These are phyloP conservation scores for Ectemnius cavifrons DNA, from an alignment of 2,888 invertebrate species.

Conservation along the genomic window DNA sequence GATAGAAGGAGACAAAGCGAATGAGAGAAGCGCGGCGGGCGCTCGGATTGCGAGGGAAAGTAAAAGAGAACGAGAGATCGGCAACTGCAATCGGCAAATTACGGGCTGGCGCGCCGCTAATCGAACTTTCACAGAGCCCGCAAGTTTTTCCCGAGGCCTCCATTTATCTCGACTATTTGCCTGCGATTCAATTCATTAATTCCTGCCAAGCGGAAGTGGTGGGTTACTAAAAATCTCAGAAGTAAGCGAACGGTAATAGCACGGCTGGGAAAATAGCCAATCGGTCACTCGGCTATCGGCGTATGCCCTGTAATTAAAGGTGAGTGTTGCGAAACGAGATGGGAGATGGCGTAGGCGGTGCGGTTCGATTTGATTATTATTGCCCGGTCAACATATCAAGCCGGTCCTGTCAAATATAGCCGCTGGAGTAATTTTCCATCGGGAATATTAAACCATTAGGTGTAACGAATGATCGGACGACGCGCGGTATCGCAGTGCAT, in stretches of 20 bases:
- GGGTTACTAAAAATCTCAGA: no score
- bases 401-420: constrained; percentile 56
- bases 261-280: no score
- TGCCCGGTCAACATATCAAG: constrained; percentile 58
- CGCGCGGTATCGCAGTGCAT: not conserved
- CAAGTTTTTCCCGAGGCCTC: constrained; percentile 21
- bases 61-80: constrained; percentile 3
- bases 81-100: constrained; percentile 33
- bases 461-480: constrained; percentile 48
- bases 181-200: constrained; percentile 29
- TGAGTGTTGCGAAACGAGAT: constrained; percentile 59
- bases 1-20: constrained; percentile 21
- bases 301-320: constrained; percentile 55
- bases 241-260: no score
- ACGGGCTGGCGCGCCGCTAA: constrained; percentile 7
- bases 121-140: constrained; percentile 10
- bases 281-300: no score
- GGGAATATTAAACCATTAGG: constrained; percentile 61
- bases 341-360: constrained; percentile 57
- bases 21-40: constrained; percentile 22
- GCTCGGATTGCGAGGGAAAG: constrained; percentile 20
- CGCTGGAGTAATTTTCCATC: constrained; percentile 57
- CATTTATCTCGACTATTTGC: constrained; percentile 35
- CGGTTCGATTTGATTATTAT: constrained; percentile 61
- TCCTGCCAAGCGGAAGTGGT: no score